Percentiles rank a stretch among this genome's conserved stretches.
Conservation (phyloP, 2,797 vertebrate genomes). For the Heliangelus exortis region DNA sequence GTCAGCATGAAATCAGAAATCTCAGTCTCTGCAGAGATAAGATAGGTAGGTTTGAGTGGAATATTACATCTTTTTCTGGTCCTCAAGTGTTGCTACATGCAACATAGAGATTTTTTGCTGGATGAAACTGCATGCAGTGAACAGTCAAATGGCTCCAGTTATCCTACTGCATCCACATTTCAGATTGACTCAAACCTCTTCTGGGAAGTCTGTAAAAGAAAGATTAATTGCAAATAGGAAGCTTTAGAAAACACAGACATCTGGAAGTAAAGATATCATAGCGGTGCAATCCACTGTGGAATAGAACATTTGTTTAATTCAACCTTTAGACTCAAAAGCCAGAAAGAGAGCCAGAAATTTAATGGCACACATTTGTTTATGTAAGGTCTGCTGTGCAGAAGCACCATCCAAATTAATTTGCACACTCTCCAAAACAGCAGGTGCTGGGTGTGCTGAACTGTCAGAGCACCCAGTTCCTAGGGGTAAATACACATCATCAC, state of each 20-base stretch:
- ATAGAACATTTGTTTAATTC: conserved; percentile 60
- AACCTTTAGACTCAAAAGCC: conserved; percentile 33
- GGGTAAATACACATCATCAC: background rate
- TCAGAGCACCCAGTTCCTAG: background rate
- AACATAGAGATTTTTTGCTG: background rate
- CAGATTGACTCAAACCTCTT: conserved; percentile 26
- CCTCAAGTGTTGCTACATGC: background rate
- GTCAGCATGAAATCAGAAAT: background rate
- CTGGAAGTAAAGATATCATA: conserved; percentile 64
- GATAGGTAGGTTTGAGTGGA: background rate
- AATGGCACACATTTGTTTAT: conserved; percentile 27
- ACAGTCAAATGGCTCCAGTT: conserved; percentile 16
- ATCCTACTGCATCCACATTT: conserved; percentile 1
- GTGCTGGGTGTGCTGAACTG: conserved; percentile 1
- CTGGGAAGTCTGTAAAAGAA: conserved; percentile 31
- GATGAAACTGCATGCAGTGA: background rate
- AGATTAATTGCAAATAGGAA: conserved; percentile 54
- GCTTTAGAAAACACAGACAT: conserved; percentile 57
- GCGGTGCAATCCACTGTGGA: conserved; percentile 42
- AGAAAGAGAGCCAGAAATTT: conserved; percentile 42
- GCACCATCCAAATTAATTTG: background rate
- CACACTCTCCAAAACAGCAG: conserved; percentile 19
- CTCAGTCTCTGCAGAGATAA: background rate
- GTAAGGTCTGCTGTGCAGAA: conserved; percentile 23
- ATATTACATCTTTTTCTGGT: background rate